phyloP scores from a whole-genome alignment of 2,113 vertebrate genomes.

The Rana temporaria region DNA sequence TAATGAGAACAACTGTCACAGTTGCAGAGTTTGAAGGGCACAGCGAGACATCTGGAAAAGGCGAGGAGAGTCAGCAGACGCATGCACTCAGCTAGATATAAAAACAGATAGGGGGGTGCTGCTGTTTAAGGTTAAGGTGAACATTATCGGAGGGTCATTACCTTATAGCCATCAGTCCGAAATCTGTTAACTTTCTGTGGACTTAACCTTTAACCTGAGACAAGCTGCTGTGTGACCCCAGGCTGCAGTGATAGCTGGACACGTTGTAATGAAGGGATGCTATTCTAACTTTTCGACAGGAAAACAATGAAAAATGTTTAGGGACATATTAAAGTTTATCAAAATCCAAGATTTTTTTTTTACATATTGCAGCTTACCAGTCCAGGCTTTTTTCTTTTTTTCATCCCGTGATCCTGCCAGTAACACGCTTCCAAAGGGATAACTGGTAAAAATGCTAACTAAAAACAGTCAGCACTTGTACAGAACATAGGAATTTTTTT shows the following conservation, averaged over 20 bases:
- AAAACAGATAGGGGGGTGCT: not conserved
- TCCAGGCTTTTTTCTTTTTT: too few species aligned
- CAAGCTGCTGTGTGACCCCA: slow-evolving; percentile 69
- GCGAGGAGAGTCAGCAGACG: not conserved
- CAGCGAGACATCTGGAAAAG: slow-evolving; percentile 32
- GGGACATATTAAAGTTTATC: too few species aligned
- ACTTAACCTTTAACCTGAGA: slow-evolving; percentile 75
- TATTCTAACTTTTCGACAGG: not conserved
- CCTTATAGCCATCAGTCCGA: slow-evolving; percentile 65
- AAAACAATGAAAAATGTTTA: too few species aligned
- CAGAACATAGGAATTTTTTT: too few species aligned
- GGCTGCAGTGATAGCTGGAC: not conserved
- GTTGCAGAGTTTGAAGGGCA: not conserved
- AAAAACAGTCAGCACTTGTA: too few species aligned
- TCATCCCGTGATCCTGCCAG: too few species aligned
- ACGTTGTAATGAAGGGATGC: not conserved
- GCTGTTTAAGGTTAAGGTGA: slow-evolving; percentile 26
- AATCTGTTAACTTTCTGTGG: slow-evolving; percentile 67
- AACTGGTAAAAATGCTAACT: too few species aligned
- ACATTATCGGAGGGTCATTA: slow-evolving; percentile 64
- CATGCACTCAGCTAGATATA: not conserved
- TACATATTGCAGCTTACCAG: too few species aligned
- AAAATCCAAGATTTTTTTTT: too few species aligned
- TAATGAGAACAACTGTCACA: slow-evolving; percentile 1
- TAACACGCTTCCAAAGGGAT: too few species aligned